phyloP scores from a whole-genome alignment of 2,888 invertebrate species.

The Ommatoiulus sabulosus region DNA sequence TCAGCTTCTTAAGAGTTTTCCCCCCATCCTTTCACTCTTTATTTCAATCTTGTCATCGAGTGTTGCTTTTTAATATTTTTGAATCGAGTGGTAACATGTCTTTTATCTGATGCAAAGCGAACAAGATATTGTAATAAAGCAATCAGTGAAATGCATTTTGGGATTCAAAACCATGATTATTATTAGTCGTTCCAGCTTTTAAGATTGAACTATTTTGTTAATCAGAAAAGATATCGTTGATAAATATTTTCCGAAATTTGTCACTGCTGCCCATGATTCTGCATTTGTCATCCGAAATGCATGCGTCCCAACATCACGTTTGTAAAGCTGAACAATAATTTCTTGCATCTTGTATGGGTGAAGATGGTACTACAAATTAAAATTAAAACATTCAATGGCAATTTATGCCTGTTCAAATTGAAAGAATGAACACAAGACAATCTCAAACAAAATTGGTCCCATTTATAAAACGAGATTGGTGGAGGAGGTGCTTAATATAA shows the following conservation, averaged over 20 bases:
- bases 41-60: neutral
- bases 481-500: constrained; percentile 30
- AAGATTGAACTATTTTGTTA: neutral
- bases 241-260: no score
- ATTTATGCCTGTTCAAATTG: neutral
- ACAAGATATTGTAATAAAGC: neutral
- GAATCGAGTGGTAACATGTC: neutral
- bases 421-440: neutral
- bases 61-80: neutral
- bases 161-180: no score
- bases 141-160: neutral
- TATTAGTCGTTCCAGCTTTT: neutral
- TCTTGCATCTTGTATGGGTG: neutral
- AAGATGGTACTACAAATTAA: neutral
- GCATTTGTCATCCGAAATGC: neutral
- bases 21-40: neutral
- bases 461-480: neutral
- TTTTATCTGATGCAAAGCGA: neutral
- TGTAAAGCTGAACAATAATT: no score
- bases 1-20: neutral
- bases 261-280: neutral
- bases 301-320: neutral
- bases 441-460: neutral
- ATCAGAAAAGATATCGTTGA: no score
- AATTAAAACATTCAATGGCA: neutral